A percentile compares a stretch with the other conserved stretches of the same genome.
Conservation (phyloP, 2,797 vertebrate genomes). For the Lutjanus argentimaculatus region DNA sequence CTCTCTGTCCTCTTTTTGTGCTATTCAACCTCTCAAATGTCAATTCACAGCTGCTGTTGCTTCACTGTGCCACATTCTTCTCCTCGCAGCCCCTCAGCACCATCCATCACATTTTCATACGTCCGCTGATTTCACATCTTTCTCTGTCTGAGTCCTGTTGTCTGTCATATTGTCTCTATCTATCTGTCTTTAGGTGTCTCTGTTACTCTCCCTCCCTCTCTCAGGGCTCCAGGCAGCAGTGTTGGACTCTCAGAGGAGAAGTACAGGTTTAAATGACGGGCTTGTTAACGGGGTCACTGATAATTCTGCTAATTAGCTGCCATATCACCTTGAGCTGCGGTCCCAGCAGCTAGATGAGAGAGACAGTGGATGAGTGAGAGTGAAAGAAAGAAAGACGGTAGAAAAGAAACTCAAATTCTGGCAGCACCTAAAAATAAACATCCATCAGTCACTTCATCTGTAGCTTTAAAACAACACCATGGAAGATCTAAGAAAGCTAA, state of each 20-base stretch:
- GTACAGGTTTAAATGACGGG: conserved; percentile 79
- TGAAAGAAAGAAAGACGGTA: conserved; percentile 8
- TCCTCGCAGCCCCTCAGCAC: conserved; percentile 16
- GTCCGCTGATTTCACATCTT: conserved; percentile 46
- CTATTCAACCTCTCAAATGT: conserved; percentile 53
- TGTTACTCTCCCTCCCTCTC: conserved; percentile 25
- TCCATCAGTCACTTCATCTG: background rate
- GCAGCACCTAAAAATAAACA: conserved; percentile 9
- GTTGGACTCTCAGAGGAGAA: conserved; percentile 75
- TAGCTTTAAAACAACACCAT: conserved; percentile 9
- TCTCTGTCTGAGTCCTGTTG: conserved; percentile 23
- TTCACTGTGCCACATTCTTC: conserved; percentile 30
- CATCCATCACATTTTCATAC: conserved; percentile 36
- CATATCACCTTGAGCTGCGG: conserved; percentile 80
- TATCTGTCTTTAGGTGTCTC: conserved; percentile 34
- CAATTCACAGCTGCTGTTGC: conserved; percentile 37
- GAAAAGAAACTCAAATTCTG: conserved; percentile 35
- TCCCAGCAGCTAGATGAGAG: conserved; percentile 71
- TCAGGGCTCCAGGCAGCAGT: conserved; percentile 54
- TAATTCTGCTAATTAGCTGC: conserved; percentile 85
- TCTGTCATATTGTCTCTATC: conserved; percentile 37
- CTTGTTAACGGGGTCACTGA: conserved; percentile 84
- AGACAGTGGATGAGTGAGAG: conserved; percentile 39
- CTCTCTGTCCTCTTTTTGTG: conserved; percentile 41
- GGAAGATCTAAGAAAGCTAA: background rate